Evolutionary conservation across 2,113 vertebrate genomes (phyloP).

Genomic region (Centropus unirufus): DNA sequence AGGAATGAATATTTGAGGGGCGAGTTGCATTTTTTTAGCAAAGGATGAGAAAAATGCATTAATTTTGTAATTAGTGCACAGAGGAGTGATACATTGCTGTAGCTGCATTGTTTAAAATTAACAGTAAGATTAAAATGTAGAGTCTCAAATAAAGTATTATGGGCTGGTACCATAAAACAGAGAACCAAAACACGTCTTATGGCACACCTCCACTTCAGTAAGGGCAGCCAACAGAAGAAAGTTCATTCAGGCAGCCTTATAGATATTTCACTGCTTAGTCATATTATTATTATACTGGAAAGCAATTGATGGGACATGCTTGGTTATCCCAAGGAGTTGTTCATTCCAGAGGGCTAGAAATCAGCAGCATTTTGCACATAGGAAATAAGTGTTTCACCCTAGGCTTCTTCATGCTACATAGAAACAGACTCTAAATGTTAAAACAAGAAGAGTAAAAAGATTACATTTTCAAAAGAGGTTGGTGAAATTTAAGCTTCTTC

Average conservation of each 20-base stretch:
- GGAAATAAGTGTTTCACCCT: background rate
- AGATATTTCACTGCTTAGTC: background rate
- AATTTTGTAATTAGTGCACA: background rate
- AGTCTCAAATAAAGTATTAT: background rate
- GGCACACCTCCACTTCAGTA: background rate
- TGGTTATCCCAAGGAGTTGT: background rate
- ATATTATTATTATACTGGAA: background rate
- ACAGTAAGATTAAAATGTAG: background rate
- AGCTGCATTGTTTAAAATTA: background rate
- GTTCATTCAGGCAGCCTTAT: background rate
- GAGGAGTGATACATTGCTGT: background rate
- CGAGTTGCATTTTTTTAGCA: background rate
- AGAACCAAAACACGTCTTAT: background rate
- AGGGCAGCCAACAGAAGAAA: background rate
- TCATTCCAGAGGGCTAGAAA: background rate
- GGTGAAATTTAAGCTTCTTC: constrained; percentile 29
- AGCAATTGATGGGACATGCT: background rate
- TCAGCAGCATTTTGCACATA: background rate
- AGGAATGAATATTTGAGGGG: background rate
- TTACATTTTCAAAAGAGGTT: background rate
- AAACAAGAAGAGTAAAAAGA: background rate
- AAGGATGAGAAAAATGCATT: background rate
- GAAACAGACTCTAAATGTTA: background rate
- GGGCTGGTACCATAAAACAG: background rate
- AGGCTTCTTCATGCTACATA: background rate